These are phyloP conservation scores for Penaeus monodon DNA, from an alignment of 2,888 invertebrate species.

Conservation along the genomic window DNA sequence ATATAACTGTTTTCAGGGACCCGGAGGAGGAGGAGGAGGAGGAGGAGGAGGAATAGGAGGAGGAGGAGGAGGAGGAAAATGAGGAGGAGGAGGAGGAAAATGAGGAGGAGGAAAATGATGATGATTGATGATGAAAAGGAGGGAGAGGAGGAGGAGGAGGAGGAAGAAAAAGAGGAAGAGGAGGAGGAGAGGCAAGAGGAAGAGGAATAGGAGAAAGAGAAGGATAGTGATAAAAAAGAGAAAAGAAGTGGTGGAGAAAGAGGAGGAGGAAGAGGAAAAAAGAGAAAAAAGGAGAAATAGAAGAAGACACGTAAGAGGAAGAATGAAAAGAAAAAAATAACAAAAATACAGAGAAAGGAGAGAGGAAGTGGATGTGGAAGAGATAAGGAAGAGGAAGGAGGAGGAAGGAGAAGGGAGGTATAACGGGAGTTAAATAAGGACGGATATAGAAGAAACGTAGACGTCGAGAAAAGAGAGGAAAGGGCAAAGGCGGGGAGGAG, in stretches of 20 bases:
- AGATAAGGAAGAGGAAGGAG: background rate
- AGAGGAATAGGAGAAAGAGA: background rate
- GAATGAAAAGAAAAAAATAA: background rate
- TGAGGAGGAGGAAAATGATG: background rate
- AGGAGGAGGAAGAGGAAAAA: background rate
- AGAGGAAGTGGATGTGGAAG: background rate
- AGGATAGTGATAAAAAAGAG: background rate
- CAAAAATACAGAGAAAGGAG: background rate
- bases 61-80: background rate
- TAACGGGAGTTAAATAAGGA: background rate
- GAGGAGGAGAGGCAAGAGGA: background rate
- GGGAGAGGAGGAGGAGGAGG: too few relatives aligned
- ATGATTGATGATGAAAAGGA: too few relatives aligned
- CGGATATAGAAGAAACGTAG: background rate
- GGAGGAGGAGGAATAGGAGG: background rate
- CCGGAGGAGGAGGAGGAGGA: background rate
- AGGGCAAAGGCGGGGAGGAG: background rate
- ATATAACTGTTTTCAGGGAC: slow-evolving; percentile 44
- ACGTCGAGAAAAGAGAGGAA: background rate
- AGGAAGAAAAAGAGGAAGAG: too few relatives aligned
- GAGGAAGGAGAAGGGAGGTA: background rate
- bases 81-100: background rate
- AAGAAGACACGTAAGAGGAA: background rate
- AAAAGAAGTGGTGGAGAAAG: background rate
- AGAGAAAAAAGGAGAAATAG: background rate